These are phyloP conservation scores for Scaptomyza hsui DNA, from an alignment of 1,140 invertebrate species.

Conservation along the genomic window DNA sequence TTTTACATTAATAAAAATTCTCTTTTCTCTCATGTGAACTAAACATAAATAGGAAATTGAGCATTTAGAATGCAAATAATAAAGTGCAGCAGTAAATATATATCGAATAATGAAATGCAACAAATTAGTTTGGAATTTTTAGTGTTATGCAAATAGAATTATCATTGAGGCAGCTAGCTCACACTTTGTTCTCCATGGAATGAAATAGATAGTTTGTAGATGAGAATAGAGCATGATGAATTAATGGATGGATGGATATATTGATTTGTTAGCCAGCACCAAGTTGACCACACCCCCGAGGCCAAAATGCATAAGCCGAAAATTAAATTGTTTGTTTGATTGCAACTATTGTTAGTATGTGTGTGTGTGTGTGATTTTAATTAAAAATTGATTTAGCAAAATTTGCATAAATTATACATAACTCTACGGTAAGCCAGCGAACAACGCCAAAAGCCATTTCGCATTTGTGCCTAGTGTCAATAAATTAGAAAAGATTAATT, in stretches of 20 bases:
- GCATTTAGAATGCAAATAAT: slow-evolving; percentile 8
- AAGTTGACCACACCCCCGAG: slow-evolving; percentile 31
- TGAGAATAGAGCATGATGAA: slow-evolving; percentile 32
- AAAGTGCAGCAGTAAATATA: slow-evolving; percentile 6
- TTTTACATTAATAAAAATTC: too few species aligned
- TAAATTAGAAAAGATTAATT: slow-evolving; percentile 81
- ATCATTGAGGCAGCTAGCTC: slow-evolving; percentile 46
- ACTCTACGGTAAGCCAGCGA: slow-evolving; percentile 65
- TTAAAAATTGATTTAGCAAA: slow-evolving; percentile 81
- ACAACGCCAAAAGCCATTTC: slow-evolving; percentile 35
- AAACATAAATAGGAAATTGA: too few species aligned
- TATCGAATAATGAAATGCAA: slow-evolving; percentile 16
- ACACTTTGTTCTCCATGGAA: slow-evolving; percentile 6
- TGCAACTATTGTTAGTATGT: slow-evolving; percentile 8
- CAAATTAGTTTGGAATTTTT: slow-evolving; percentile 36
- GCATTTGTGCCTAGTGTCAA: slow-evolving; percentile 59
- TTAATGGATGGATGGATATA: slow-evolving; percentile 40
- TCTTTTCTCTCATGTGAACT: too few species aligned
- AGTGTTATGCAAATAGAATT: slow-evolving; percentile 57
- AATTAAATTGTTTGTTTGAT: slow-evolving; percentile 53
- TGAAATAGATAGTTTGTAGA: too few species aligned
- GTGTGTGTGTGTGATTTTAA: slow-evolving; percentile 60
- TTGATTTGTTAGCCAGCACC: slow-evolving; percentile 67
- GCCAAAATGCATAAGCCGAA: slow-evolving; percentile 30
- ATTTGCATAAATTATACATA: slow-evolving; percentile 81